Base-by-base conservation (phyloP, 1,140 invertebrate species). In the Leptoteleia sp. region DNA sequence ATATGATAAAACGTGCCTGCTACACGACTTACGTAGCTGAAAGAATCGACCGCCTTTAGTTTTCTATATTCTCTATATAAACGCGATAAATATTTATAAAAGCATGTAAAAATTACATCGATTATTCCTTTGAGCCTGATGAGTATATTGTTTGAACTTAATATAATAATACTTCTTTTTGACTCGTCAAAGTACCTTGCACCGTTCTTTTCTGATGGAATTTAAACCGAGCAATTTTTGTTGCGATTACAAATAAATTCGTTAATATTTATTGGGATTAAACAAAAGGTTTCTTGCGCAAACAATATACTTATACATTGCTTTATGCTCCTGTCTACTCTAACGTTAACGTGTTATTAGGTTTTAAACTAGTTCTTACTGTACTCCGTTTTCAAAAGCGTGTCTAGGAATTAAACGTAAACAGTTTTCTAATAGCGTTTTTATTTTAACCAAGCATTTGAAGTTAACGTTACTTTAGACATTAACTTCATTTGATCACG, bases 1-100 rank as follows among this genome's bases (percentile, higher is more conserved):
- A 89, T 89, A 89, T 86, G 76, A 87, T 85, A 89, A 89, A 85
- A 89, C 86, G 88, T 89, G 88, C 88, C 88, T 89, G 88, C 85
- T 87, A 85, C 81, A 85, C 65, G 59, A 87, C 76, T 78, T 81
- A 83, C 79, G 76, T 87, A 88, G 85, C 83, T 88, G 85, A 85
- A 80, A 83, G 82, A 84, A 82, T 80, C 82, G 57, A 86, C 72
- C 77, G 83, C 82, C 81, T 88, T 88, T 89, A 85, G 82, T 89
- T 89, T 87, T 88, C 70, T 87, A 87, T 85, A 82, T 76, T 78
- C 73, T 81, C 70, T 81, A 79, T 76, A 78, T 76, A 76, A 68
- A 73, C 82, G 81, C 78, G 68, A 73, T 59, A 76, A 71, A 72
- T 76, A 76, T 80, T 59, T 79, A 80, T 82, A 80, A 68, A 82